Conservation (phyloP, 2,888 invertebrate species). For the Nysson spinosus region DNA sequence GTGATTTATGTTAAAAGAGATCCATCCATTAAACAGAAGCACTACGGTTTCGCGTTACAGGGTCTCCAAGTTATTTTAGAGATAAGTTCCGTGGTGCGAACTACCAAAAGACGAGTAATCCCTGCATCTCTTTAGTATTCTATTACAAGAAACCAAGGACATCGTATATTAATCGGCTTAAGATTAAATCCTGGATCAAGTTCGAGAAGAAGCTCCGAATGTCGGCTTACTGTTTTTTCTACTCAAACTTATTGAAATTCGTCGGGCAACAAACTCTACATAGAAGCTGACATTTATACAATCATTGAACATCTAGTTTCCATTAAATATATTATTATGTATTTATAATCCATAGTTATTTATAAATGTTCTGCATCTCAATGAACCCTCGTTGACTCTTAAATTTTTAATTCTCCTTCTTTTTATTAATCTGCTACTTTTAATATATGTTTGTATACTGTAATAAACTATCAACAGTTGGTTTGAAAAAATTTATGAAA, state of each 20-base stretch:
- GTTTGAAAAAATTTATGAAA: too few relatives aligned
- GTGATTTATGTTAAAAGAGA: not conserved
- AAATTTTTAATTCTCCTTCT: too few relatives aligned
- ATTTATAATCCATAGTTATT: too few relatives aligned
- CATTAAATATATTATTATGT: too few relatives aligned
- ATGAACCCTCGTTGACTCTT: too few relatives aligned
- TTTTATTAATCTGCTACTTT: too few relatives aligned
- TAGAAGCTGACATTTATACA: too few relatives aligned
- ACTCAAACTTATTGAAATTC: constrained; percentile 8
- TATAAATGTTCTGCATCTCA: too few relatives aligned
- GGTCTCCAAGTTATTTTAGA: constrained; percentile 12
- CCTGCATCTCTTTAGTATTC: constrained; percentile 25
- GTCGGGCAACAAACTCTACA: constrained; percentile 9
- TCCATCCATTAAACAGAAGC: not conserved
- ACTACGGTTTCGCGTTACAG: constrained; percentile 12
- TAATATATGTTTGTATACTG: too few relatives aligned
- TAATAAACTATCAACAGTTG: too few relatives aligned
- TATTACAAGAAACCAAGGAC: constrained; percentile 35
- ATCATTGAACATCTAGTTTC: too few relatives aligned
- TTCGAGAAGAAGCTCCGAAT: constrained; percentile 20
- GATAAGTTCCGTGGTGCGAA: constrained; percentile 40
- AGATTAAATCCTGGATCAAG: constrained; percentile 23
- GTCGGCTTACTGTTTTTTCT: constrained; percentile 9
- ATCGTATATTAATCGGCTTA: constrained; percentile 44
- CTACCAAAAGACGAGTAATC: constrained; percentile 43